phyloP scores from a whole-genome alignment of 2,113 vertebrate species.

The Macquaria ambigua region DNA sequence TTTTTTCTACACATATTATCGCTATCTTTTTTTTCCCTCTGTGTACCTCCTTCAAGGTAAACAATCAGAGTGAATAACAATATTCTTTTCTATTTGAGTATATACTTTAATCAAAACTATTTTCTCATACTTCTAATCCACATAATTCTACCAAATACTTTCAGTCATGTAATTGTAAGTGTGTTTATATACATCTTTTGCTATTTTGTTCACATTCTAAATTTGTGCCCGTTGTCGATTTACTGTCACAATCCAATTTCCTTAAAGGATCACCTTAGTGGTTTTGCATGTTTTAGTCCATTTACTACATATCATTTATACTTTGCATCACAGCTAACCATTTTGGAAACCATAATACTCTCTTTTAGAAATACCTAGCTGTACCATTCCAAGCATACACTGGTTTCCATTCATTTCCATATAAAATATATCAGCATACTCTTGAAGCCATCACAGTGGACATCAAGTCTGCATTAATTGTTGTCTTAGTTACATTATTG shows the following conservation, averaged over 20 bases:
- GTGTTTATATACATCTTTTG: background rate
- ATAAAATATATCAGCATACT: background rate
- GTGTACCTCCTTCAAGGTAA: conserved; percentile 13
- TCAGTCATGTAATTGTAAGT: background rate
- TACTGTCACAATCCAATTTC: background rate
- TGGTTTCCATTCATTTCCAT: conserved; percentile 22
- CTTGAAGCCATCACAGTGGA: conserved; percentile 2
- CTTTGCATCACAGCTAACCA: background rate
- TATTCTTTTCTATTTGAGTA: background rate
- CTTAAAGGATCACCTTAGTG: background rate
- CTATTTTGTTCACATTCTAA: background rate
- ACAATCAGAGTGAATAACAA: background rate
- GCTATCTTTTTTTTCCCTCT: background rate
- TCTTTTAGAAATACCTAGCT: background rate
- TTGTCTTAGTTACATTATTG: background rate
- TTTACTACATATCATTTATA: background rate
- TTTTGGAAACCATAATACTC: background rate
- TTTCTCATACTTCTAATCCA: background rate
- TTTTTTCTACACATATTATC: conserved; percentile 31
- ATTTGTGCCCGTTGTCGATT: background rate
- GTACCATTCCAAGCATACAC: background rate
- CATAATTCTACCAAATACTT: background rate
- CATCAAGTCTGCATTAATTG: conserved; percentile 18
- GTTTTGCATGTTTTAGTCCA: background rate
- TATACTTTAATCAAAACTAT: background rate